A percentile compares a stretch with the other conserved stretches of the same genome.
phyloP scores from a whole-genome alignment of 2,888 invertebrate genomes.

The Elegia similella region DNA sequence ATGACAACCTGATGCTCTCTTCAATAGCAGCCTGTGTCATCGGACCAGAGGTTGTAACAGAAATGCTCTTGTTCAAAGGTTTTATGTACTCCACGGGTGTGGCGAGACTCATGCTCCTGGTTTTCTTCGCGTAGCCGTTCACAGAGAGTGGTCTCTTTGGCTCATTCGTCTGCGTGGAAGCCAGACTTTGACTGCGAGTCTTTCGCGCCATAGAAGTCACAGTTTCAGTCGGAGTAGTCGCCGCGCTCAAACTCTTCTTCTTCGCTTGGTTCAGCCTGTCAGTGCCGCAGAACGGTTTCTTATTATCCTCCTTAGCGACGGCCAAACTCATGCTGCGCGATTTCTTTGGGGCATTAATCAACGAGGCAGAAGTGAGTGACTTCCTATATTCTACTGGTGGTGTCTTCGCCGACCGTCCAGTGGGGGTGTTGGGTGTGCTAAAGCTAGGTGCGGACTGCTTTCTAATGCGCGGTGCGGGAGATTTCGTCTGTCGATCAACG shows the following conservation, averaged over 20 bases:
- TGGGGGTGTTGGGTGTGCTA: constrained; percentile 59
- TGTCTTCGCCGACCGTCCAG: constrained; percentile 49
- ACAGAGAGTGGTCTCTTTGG: constrained; percentile 45
- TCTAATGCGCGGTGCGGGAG: constrained; percentile 46
- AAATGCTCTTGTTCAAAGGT: constrained; percentile 52
- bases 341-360: constrained; percentile 58
- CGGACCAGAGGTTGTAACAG: constrained; percentile 47
- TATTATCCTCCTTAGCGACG: constrained; percentile 44
- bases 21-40: constrained; percentile 76
- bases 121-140: constrained; percentile 55
- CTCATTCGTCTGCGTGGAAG: constrained; percentile 59
- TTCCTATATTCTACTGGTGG: constrained; percentile 56
- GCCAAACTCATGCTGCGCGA: constrained; percentile 71
- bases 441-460: constrained; percentile 70
- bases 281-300: constrained; percentile 56
- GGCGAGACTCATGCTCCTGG: constrained; percentile 71
- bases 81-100: constrained; percentile 43
- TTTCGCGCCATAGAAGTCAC: constrained; percentile 34
- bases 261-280: constrained; percentile 50
- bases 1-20: constrained; percentile 68
- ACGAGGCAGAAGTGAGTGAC: constrained; percentile 48
- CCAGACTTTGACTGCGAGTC: constrained; percentile 67
- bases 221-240: constrained; percentile 47
- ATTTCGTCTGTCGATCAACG: constrained; percentile 30
- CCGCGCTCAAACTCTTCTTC: constrained; percentile 48